phyloP scores from a whole-genome alignment of 2,113 vertebrate genomes.

The Dunckerocampus dactyliophorus region DNA sequence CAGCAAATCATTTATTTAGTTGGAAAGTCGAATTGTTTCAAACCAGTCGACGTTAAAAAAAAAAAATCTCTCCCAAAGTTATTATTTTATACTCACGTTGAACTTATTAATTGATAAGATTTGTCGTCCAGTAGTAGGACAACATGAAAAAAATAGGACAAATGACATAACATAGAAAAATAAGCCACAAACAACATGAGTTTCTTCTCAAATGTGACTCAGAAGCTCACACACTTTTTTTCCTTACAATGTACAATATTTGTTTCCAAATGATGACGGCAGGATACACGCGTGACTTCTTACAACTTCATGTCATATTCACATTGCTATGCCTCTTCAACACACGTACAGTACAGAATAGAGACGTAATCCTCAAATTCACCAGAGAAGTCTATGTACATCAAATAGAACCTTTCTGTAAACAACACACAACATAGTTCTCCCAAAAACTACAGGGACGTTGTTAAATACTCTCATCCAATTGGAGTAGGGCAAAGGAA shows the following conservation, averaged over 20 bases:
- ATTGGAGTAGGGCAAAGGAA: constrained; percentile 38
- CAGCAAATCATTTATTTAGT: neutral
- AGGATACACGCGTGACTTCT: constrained; percentile 68
- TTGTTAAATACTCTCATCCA: constrained; percentile 30
- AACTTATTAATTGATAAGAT: no score
- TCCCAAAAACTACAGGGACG: constrained; percentile 39
- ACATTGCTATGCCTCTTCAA: constrained; percentile 76
- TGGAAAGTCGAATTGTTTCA: neutral
- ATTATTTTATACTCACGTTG: no score
- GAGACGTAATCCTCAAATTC: constrained; percentile 74
- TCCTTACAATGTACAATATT: constrained; percentile 54
- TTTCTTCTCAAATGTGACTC: constrained; percentile 54
- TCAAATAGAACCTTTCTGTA: constrained; percentile 76
- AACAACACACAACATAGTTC: constrained; percentile 81
- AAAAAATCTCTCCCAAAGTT: neutral
- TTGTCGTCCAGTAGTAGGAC: constrained; percentile 17
- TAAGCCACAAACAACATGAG: constrained; percentile 53
- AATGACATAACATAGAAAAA: constrained; percentile 65
- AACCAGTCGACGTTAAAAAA: neutral
- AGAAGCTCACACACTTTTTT: constrained; percentile 46
- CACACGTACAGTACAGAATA: constrained; percentile 77
- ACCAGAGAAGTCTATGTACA: constrained; percentile 84
- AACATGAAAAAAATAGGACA: constrained; percentile 45
- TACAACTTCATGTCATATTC: constrained; percentile 71
- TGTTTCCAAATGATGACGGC: constrained; percentile 59